A percentile compares a stretch with the other conserved stretches of the same genome.
Evolutionary conservation across 2,888 invertebrate species (phyloP).

Genomic region (Serrognathus titanus): DNA sequence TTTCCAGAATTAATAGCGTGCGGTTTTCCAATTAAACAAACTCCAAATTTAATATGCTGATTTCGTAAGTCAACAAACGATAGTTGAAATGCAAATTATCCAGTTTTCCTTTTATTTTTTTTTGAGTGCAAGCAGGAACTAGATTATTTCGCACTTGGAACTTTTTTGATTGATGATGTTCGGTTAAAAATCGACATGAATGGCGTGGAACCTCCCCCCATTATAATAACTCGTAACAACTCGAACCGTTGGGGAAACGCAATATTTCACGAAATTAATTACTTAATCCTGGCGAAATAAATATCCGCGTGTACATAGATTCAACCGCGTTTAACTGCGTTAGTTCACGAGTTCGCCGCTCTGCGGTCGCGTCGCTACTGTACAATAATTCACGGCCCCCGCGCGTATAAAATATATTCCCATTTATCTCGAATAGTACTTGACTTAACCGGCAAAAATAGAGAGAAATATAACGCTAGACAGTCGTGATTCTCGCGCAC

Average conservation of each 20-base stretch:
- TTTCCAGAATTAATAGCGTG: no score
- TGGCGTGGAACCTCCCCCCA: no score
- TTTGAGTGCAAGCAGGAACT: no score
- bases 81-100: no score
- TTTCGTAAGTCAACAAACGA: no score
- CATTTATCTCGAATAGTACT: constrained; percentile 2
- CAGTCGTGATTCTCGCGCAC: neutral
- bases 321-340: neutral
- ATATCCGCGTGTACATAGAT: neutral
- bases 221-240: no score
- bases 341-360: constrained; percentile 1
- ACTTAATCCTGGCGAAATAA: neutral
- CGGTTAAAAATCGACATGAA: no score
- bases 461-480: constrained; percentile 1
- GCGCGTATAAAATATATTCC: neutral
- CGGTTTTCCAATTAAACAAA: no score
- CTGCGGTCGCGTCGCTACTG: neutral
- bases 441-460: constrained; percentile 1
- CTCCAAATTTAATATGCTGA: no score
- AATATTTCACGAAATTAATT: constrained; percentile 1
- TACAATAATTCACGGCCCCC: neutral
- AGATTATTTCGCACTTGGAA: no score
- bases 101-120: no score
- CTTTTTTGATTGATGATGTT: no score
- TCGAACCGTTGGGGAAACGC: neutral